Conservation (phyloP, 2,113 vertebrate species). For the Malaclemys terrapin region DNA sequence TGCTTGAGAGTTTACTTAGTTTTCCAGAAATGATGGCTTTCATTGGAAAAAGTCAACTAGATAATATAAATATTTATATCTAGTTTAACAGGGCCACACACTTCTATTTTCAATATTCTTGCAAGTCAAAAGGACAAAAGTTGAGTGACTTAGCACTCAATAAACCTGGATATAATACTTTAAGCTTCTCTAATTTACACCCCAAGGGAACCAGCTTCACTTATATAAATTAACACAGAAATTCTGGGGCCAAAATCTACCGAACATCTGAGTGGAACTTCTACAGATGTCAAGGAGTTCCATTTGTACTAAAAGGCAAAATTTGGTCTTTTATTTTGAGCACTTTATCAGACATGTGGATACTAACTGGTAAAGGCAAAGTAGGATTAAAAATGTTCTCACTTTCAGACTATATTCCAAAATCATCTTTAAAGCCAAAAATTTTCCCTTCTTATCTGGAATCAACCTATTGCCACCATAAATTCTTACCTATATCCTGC, state of each 20-base stretch:
- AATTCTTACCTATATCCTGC: not conserved
- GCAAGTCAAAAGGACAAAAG: not conserved
- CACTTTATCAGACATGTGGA: not conserved
- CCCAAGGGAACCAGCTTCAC: not conserved
- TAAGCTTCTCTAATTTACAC: not conserved
- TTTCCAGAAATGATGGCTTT: not conserved
- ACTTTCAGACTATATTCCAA: not conserved
- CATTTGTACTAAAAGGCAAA: not conserved
- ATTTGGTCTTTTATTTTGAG: not conserved
- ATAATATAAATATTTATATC: not conserved
- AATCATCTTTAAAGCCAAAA: not conserved
- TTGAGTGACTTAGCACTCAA: not conserved
- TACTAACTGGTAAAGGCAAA: not conserved
- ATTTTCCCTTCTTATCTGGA: too few species aligned
- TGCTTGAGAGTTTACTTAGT: not conserved
- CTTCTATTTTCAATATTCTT: not conserved
- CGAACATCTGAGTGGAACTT: not conserved
- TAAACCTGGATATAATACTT: not conserved
- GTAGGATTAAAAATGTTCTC: not conserved
- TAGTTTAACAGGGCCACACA: not conserved
- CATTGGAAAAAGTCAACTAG: not conserved
- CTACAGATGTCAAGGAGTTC: not conserved
- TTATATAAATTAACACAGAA: not conserved
- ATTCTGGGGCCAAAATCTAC: not conserved
- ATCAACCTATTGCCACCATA: not conserved